Base-by-base conservation (phyloP, 2,888 invertebrate species). In the Chirona hameri region DNA sequence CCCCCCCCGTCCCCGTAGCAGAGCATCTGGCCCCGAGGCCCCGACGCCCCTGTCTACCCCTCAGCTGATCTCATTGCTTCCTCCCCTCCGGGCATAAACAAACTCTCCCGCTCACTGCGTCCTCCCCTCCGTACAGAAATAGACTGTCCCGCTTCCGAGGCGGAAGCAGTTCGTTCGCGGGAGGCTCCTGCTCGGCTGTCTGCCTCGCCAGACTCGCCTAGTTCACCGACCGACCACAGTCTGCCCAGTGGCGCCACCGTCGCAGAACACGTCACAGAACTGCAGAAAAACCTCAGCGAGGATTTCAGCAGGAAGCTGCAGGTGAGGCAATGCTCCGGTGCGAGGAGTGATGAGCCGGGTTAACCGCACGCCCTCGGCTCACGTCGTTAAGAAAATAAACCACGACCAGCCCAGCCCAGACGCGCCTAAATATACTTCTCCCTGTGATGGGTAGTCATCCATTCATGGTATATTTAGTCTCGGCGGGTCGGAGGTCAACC, bases 231-330 rank as follows among this genome's bases (percentile, higher is more conserved):
- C 81, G 52, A 55, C 81, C 81, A 81, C 52, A 27, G 69, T 29
- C 21, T 39, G 39, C 31, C 76, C 21, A 39, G 31, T 29, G 76
- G 76, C 76, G 76, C 76, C 39, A 76, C 39, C 10, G 83, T 84
- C 31, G 83, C 83, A 10, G 81, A 85, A 39, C 84, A 86, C 27
- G 86, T 88, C 15, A 87, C 87, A 15, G 89, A 89, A 82, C 86
- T 90, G n/a, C 88, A 89, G 85, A 87, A 87, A 85, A 92, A 92
- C 85, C 89, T 95, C 15, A 93, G 93, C 48, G 94, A 95, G 84
- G 95, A 95, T 86, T 95, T 95, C 87, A 90, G 93, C 60, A 93
- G 92, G 86, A 95, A 93, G 89, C 91, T 95, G 89, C 93, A 95
- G 86, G 94, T 94, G 88, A 96, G 96, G 95, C 57, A 48, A 48